These are phyloP conservation scores for Cephus pulcher DNA, from an alignment of 2,888 invertebrate species.

Conservation along the genomic window DNA sequence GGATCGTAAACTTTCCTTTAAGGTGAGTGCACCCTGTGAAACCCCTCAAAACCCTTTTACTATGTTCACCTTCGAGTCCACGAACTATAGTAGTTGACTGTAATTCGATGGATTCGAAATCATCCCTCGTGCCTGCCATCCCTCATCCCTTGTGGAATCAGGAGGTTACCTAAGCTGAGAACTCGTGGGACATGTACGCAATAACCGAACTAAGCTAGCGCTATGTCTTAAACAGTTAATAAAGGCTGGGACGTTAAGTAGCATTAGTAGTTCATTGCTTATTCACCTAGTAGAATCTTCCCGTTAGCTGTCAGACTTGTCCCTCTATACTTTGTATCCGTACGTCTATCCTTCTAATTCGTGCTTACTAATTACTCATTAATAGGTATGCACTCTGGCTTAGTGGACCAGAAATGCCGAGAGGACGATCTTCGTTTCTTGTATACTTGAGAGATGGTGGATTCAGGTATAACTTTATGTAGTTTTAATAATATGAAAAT, in stretches of 20 bases:
- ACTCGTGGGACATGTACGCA: neutral
- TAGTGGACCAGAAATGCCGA: neutral
- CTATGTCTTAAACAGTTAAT: conserved; percentile 15
- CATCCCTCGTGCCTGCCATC: neutral
- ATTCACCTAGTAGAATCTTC: neutral
- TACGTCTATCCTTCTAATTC: conserved; percentile 8
- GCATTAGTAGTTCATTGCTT: conserved; percentile 1
- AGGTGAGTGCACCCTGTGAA: neutral
- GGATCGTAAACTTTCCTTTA: neutral
- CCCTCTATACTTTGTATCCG: neutral
- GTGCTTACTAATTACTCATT: conserved; percentile 16
- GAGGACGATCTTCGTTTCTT: neutral
- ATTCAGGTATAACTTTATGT: neutral
- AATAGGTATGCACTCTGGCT: neutral
- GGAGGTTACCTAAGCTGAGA: neutral
- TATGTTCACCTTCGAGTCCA: neutral
- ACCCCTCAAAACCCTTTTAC: neutral
- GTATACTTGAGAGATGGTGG: neutral
- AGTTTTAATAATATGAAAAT: no score
- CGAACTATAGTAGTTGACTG: neutral
- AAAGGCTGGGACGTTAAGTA: conserved; percentile 10
- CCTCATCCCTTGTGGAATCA: neutral
- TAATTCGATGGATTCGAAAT: neutral
- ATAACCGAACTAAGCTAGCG: neutral
- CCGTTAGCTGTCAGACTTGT: neutral